A percentile compares a stretch with the other conserved stretches of the same genome.
Evolutionary conservation across 2,888 invertebrate genomes (phyloP).

Genomic region (Anticlea derivata): DNA sequence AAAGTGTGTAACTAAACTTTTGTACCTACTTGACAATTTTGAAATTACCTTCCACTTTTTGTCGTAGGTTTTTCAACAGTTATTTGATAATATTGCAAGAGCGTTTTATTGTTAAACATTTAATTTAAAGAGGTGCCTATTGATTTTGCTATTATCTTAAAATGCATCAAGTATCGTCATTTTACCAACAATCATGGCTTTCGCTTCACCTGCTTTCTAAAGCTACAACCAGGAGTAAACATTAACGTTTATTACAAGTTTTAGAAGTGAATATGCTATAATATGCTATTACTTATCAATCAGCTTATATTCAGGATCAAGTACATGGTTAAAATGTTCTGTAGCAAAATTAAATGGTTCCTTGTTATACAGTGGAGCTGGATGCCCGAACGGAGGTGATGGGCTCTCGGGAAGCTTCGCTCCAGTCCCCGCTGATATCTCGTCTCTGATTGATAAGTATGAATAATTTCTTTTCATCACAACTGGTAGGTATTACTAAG

Average conservation of each 20-base stretch:
- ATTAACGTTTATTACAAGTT: too few species aligned
- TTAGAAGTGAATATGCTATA: neutral
- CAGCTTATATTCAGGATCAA: too few species aligned
- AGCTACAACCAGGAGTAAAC: neutral
- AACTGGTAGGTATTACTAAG: too few species aligned
- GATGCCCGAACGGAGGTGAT: slow-evolving; percentile 73
- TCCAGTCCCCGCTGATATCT: slow-evolving; percentile 77
- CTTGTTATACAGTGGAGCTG: slow-evolving; percentile 61
- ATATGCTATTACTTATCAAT: neutral
- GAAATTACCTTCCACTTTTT: too few species aligned
- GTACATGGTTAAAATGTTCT: too few species aligned
- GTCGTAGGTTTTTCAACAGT: too few species aligned
- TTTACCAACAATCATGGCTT: slow-evolving; percentile 23
- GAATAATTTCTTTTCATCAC: too few species aligned
- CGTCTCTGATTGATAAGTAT: slow-evolving; percentile 79
- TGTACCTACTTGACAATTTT: too few species aligned
- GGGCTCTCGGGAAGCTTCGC: slow-evolving; percentile 68
- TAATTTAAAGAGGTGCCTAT: too few species aligned
- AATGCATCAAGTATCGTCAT: slow-evolving; percentile 6
- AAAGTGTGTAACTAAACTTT: too few species aligned
- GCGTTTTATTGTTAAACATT: too few species aligned
- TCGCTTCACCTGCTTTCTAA: slow-evolving; percentile 33
- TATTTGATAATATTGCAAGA: too few species aligned
- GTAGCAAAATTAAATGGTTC: slow-evolving; percentile 11
- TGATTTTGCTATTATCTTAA: neutral